Evolutionary conservation across 2,797 vertebrate genomes (phyloP).

Genomic region (Falco rusticolus): DNA sequence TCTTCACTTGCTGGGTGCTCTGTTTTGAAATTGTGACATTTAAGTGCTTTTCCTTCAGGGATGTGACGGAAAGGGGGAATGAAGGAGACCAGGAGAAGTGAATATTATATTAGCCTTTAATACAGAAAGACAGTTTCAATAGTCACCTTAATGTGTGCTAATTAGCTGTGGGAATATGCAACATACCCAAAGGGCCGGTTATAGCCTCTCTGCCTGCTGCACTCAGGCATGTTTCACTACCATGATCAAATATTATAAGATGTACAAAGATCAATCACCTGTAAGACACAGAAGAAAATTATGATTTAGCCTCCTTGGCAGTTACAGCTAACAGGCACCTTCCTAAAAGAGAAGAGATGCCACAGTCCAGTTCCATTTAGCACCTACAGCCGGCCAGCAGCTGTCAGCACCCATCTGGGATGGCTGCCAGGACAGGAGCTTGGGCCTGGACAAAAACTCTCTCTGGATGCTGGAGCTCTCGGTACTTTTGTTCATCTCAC

Average conservation of each 20-base stretch:
- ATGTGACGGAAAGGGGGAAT: not conserved
- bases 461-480: not conserved
- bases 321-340: not conserved
- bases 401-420: accelerated
- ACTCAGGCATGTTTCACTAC: not conserved
- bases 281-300: constrained; percentile 13
- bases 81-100: not conserved
- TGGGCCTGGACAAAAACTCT: not conserved
- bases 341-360: not conserved
- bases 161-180: constrained; percentile 1
- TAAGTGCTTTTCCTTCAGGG: not conserved
- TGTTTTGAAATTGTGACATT: not conserved
- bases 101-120: not conserved
- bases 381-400: not conserved
- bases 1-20: not conserved
- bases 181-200: constrained; percentile 56
- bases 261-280: constrained; percentile 22
- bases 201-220: constrained; percentile 26
- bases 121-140: not conserved
- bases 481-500: not conserved
- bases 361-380: constrained; percentile 8
- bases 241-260: constrained; percentile 39
- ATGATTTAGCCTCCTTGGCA: constrained; percentile 38
- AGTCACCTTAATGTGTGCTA: not conserved
- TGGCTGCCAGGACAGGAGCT: not conserved